phyloP scores from a whole-genome alignment of 53 echinoderm and acorn worm genomes.

The Antedon mediterranea region DNA sequence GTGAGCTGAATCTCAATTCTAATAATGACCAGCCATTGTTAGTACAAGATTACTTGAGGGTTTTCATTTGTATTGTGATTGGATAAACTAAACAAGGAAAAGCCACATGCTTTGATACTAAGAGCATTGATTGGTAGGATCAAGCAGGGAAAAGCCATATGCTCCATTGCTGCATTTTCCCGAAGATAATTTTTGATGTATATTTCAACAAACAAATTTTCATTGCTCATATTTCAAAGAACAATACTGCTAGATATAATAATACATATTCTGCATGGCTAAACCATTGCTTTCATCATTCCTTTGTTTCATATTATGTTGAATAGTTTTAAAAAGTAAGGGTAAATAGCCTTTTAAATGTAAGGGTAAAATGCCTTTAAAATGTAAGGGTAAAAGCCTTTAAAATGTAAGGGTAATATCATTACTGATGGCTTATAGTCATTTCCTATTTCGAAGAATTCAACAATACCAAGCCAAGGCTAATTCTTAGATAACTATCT shows the following conservation, averaged over 20 bases:
- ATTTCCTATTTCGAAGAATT: too few relatives aligned
- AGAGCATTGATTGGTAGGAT: background rate
- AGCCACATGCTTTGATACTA: background rate
- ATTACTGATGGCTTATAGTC: too few relatives aligned
- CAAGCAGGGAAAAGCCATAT: background rate
- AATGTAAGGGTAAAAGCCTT: too few relatives aligned
- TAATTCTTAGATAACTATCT: too few relatives aligned
- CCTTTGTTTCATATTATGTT: background rate
- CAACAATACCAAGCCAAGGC: too few relatives aligned
- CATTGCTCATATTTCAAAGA: background rate
- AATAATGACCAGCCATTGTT: background rate
- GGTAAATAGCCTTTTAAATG: too few relatives aligned
- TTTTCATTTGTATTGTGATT: background rate
- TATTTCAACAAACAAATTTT: background rate
- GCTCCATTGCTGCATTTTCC: background rate
- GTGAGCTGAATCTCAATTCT: background rate
- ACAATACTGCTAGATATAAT: background rate
- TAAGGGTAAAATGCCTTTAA: too few relatives aligned
- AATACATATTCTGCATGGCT: background rate
- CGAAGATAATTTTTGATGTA: background rate
- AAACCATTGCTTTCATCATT: background rate
- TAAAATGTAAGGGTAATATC: too few relatives aligned
- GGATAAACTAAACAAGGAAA: background rate
- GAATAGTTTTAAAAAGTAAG: too few relatives aligned
- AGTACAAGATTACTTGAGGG: background rate